Evolutionary conservation across 2,113 vertebrate species (phyloP).

Genomic region (Dipodomys stephensi): DNA sequence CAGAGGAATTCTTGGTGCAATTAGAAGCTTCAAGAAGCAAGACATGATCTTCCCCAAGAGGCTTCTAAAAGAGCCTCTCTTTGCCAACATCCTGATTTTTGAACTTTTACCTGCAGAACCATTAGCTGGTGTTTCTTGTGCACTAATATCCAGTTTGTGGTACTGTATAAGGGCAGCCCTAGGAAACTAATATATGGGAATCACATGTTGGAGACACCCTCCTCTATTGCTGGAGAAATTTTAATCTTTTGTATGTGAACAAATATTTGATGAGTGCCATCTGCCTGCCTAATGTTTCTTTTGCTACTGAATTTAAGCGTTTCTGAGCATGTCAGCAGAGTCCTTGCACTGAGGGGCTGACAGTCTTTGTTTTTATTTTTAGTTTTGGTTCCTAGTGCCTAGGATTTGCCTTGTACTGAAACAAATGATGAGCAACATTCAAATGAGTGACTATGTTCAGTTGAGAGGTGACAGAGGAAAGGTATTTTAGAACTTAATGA

Average conservation of each 20-base stretch:
- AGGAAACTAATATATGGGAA: neutral
- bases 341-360: neutral
- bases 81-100: neutral
- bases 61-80: neutral
- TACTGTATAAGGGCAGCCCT: neutral
- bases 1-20: neutral
- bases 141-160: neutral
- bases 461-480: neutral
- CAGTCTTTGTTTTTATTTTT: neutral
- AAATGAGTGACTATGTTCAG: neutral
- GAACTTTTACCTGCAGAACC: neutral
- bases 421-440: neutral
- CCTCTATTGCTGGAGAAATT: neutral
- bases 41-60: neutral
- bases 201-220: neutral
- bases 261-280: neutral
- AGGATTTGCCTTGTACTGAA: neutral
- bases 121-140: neutral
- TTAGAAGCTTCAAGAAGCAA: fast-evolving
- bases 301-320: neutral
- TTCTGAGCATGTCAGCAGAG: neutral
- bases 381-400: neutral
- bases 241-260: neutral
- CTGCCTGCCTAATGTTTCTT: neutral
- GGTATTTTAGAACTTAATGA: neutral